phyloP scores from a whole-genome alignment of 2,888 invertebrate species.

The Pyrochroa serraticornis region DNA sequence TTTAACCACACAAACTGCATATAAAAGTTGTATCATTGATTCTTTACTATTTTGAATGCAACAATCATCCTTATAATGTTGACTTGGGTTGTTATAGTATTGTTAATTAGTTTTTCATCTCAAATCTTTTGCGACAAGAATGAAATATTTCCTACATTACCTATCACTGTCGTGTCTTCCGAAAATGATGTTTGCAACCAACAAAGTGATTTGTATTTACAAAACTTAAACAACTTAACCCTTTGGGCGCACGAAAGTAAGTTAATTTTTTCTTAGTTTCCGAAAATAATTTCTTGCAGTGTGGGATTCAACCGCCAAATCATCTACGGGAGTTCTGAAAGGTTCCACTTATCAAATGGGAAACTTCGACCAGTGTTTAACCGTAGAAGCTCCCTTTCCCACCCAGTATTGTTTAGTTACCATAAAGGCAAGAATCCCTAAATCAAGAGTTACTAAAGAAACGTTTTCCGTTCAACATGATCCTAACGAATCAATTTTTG shows the following conservation, averaged over 20 bases:
- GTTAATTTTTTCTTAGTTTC: constrained; percentile 38
- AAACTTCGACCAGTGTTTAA: constrained; percentile 65
- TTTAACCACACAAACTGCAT: too few species aligned
- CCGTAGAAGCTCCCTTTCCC: constrained; percentile 49
- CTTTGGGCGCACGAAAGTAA: constrained; percentile 66
- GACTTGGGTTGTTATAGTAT: too few species aligned
- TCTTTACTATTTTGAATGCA: too few species aligned
- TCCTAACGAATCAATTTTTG: constrained; percentile 46
- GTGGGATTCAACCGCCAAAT: constrained; percentile 66
- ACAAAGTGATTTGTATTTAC: constrained; percentile 44
- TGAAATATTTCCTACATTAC: constrained; percentile 45
- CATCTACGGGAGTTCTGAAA: constrained; percentile 62
- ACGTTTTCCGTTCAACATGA: constrained; percentile 43
- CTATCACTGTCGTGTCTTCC: constrained; percentile 38
- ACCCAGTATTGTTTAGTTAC: constrained; percentile 53
- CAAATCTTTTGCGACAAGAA: neutral
- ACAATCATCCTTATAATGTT: too few species aligned
- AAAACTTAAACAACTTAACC: constrained; percentile 60
- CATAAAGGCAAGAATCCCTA: constrained; percentile 42
- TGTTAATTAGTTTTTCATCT: too few species aligned
- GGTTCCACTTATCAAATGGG: constrained; percentile 66
- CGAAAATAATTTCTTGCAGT: constrained; percentile 54
- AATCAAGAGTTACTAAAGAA: constrained; percentile 39
- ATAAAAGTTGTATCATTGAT: too few species aligned
- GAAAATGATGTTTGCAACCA: constrained; percentile 44